These are phyloP conservation scores for Lasioglossum malachurum DNA, from an alignment of 2,888 invertebrate species.

Conservation along the genomic window DNA sequence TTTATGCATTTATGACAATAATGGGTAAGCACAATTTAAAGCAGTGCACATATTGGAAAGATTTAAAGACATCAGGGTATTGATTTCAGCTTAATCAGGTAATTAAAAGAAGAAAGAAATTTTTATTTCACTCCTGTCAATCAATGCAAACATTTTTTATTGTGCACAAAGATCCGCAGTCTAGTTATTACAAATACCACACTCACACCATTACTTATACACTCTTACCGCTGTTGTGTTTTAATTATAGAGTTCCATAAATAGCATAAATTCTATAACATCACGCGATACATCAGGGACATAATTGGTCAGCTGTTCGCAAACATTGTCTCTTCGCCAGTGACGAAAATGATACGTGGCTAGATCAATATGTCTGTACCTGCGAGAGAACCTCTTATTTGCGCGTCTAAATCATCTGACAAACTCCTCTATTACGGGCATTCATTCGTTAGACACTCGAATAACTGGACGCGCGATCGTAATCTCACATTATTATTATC, in stretches of 20 bases:
- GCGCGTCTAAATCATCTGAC: slow-evolving; percentile 52
- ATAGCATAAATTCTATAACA: neutral
- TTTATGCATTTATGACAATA: no score
- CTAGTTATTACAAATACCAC: neutral
- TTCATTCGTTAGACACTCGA: slow-evolving; percentile 56
- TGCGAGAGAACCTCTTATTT: slow-evolving; percentile 33
- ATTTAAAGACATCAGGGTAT: no score
- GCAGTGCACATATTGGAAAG: no score
- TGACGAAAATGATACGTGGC: neutral
- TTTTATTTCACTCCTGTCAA: no score
- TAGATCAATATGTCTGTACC: neutral
- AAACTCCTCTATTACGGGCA: slow-evolving; percentile 44
- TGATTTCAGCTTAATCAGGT: no score
- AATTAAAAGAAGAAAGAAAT: no score
- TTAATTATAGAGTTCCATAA: neutral
- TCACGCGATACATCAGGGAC: neutral
- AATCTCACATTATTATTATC: slow-evolving; percentile 68
- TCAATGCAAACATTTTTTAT: no score
- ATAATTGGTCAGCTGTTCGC: neutral
- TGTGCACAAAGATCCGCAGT: no score
- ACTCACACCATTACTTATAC: neutral
- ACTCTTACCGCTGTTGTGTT: neutral
- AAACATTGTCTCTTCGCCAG: neutral
- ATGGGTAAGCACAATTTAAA: no score
- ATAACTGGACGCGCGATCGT: slow-evolving; percentile 47